phyloP scores from a whole-genome alignment of 2,113 vertebrate genomes.

The Camelus bactrianus region DNA sequence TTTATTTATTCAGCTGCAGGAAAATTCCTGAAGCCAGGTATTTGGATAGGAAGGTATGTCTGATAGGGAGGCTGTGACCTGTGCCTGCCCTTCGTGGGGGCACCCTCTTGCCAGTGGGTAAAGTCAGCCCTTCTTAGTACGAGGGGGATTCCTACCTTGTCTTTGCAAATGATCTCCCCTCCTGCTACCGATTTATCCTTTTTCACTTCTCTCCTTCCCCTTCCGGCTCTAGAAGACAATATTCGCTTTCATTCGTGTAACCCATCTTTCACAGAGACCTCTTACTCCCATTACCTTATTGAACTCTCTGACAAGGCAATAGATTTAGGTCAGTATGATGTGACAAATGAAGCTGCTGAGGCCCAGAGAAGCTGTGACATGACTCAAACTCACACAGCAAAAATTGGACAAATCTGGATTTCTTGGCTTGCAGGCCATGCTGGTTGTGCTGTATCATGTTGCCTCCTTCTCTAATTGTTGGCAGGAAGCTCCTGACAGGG shows the following conservation, averaged over 20 bases:
- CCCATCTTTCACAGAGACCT: neutral
- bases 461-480: neutral
- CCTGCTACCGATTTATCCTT: neutral
- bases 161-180: neutral
- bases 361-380: neutral
- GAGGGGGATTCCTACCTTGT: neutral
- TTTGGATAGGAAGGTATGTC: neutral
- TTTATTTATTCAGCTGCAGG: slow-evolving; percentile 59
- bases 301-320: neutral
- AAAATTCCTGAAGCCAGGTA: slow-evolving; percentile 48
- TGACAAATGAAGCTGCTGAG: neutral
- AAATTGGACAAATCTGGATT: neutral
- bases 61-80: neutral
- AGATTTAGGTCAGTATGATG: neutral
- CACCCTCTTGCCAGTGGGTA: neutral
- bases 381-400: neutral
- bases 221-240: neutral
- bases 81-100: neutral
- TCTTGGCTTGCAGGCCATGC: neutral
- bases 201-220: neutral
- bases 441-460: neutral
- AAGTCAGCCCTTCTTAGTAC: neutral
- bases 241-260: neutral
- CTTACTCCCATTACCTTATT: neutral
- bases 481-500: neutral